Evolutionary conservation across 2,113 vertebrate genomes (phyloP), one percentile per base, ranked within the genome.

Genomic region (Tylochromis polylepis): DNA sequence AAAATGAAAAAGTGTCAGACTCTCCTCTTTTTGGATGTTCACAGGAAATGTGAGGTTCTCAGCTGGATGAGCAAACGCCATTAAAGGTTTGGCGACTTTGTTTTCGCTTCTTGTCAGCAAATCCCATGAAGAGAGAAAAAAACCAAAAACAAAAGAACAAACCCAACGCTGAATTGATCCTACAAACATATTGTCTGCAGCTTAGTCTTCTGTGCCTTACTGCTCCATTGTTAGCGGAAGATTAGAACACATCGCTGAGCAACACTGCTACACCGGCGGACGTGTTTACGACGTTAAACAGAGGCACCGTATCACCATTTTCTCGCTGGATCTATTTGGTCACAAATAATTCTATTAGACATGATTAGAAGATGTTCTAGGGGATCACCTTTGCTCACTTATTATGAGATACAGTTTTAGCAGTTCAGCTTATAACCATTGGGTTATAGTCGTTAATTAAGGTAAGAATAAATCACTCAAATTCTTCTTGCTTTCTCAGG

Each of bases 21-120:
- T 29, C 2, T 27, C 49, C 15, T 75, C 14, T 29, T 20, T 75
- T 18, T 46, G 24, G 0, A 49, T 1, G 10, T 2, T 49, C 22
- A 46, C 67, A 49, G 1, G 24, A 49, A 27, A 51, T 49, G 3
- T 5, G 16, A 77, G 8, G 46, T 1, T 77, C 27, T 53, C 46
- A 77, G 3, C 7, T n/a, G 18, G 46, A n/a, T 77, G 72, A 77
- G 18, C 1, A 11, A 77, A 77, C 10, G 1, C 20, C 72, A 77
- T 14, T 0, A 53, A 77, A 53, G 43, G 11, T 10, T 53, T 0
- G 72, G 12, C 51, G 46, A 77, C 72, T n/a, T 77, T 77, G 43
- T 51, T 77, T 79, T 77, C 55, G 31, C 20, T 36, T 78, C 29
- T 53, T 55, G 49, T 12, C 75, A 79, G 29, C 75, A 79, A 79